Evolutionary conservation across 2,888 invertebrate species (phyloP).

Genomic region (Pristionchus maxplancki): DNA sequence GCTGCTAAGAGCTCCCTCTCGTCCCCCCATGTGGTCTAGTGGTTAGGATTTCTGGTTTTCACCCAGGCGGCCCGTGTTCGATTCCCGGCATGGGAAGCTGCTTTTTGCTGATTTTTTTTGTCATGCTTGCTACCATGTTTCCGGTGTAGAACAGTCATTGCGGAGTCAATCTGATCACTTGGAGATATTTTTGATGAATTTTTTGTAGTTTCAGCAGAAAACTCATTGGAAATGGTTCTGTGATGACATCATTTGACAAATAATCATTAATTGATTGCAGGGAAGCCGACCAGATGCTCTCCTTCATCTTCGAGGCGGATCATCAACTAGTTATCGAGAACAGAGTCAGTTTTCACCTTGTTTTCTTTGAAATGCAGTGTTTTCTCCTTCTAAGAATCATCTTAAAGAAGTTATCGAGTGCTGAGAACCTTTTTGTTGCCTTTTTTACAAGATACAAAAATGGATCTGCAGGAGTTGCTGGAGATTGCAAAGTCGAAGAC

Average conservation of each 20-base stretch:
- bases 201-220: no score
- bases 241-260: no score
- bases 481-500: not conserved
- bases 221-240: no score
- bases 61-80: constrained; percentile 71
- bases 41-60: constrained; percentile 71
- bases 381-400: no score
- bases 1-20: not conserved
- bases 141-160: no score
- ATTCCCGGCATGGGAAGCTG: constrained; percentile 65
- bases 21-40: constrained; percentile 64
- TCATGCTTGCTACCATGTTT: no score
- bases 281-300: constrained; percentile 53
- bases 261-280: constrained; percentile 48
- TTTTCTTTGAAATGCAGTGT: no score
- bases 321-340: constrained; percentile 57
- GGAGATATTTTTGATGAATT: not conserved
- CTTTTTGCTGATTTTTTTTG: constrained; percentile 25
- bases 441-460: no score
- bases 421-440: no score
- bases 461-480: constrained; percentile 26
- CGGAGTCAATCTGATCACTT: not conserved
- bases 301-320: constrained; percentile 55
- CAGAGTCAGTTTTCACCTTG: not conserved
- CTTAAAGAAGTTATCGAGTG: no score